Percentiles rank a stretch among this genome's conserved stretches.
phyloP scores from a whole-genome alignment of 2,113 vertebrate species.

The Sardina pilchardus region DNA sequence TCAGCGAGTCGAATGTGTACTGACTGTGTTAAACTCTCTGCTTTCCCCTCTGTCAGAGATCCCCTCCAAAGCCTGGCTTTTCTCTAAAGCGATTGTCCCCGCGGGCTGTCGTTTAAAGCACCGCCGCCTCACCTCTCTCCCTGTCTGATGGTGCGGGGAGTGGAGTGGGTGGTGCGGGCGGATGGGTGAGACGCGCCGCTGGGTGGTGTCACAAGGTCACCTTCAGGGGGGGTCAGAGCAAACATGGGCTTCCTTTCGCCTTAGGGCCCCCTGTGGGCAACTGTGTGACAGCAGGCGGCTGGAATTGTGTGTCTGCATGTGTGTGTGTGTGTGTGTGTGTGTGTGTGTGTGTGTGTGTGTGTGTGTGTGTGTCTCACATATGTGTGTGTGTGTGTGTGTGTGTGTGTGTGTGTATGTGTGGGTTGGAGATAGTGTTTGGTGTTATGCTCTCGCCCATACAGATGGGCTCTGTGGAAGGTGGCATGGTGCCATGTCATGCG shows the following conservation, averaged over 20 bases:
- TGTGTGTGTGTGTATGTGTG: not conserved
- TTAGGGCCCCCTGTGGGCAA: slow-evolving; percentile 38
- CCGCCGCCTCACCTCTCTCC: slow-evolving; percentile 28
- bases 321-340: not conserved
- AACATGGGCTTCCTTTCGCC: slow-evolving; percentile 47
- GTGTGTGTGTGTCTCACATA: not conserved
- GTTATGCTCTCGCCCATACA: not conserved
- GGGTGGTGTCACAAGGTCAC: slow-evolving; percentile 43
- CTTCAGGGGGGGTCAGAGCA: slow-evolving; percentile 44
- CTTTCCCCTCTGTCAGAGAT: slow-evolving; percentile 25
- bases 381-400: not conserved
- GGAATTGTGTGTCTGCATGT: slow-evolving; percentile 11
- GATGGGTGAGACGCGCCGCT: not conserved
- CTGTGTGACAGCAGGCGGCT: slow-evolving; percentile 24
- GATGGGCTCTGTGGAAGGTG: not conserved
- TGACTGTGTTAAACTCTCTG: not conserved
- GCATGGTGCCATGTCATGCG: slow-evolving; percentile 24
- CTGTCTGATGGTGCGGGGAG: not conserved
- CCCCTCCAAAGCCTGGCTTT: slow-evolving; percentile 39
- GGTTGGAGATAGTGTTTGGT: not conserved
- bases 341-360: slow-evolving; percentile 5
- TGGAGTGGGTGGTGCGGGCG: no score
- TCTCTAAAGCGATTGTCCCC: slow-evolving; percentile 37
- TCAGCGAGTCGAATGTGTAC: not conserved
- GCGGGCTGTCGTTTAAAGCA: slow-evolving; percentile 29